Base-by-base conservation (phyloP, 2,113 vertebrate genomes). In the Coptodon bakossiorum region DNA sequence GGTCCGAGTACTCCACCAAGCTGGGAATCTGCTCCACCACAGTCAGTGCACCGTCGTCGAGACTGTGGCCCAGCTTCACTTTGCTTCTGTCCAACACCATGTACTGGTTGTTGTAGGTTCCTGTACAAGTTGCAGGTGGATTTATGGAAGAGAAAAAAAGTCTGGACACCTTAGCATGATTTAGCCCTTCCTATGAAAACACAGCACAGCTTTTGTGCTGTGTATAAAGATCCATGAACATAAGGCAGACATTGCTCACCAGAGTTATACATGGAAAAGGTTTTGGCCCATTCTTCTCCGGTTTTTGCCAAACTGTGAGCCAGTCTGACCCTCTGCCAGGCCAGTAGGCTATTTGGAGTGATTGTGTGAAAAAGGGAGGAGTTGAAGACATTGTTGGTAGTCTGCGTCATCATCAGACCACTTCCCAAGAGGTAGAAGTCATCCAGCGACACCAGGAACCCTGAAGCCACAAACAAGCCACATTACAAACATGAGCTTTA, bases 321-420 rank as follows among this genome's bases (percentile, higher is more conserved):
- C 87, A 98, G 95, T n/a, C 98, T 94, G 86, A 99, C 98, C 85
- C 98, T 96, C 94, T 99, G 98, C 98, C 98, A 99, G 4, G 98
- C 95, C 11, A 98, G 91, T 68, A 99, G 97, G 82, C 97, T 97
- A 73, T 95, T 91, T 0, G 98, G 97, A 9, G 94, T 96, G 89
- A 99, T 83, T 4, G 80, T 17, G 12, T 96, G 89, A 19, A 96
- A 95, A 7, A 99, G 96, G 19, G 96, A 96, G 24, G 93, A 54
- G 91, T 98, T 98, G 92, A 96, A 98, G 24, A 99, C 95, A 1
- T 48, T 93, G 94, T 98, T 99, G 83, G 98, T 99, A 45, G 98
- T 98, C 95, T 99, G 98, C 8, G 98, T 94, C 97, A 99, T 96
- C 91, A 98, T 95, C 91, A 99, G 92, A 13, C 97, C 97, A 0